Percentiles rank a stretch among this genome's conserved stretches.
Evolutionary conservation across 2,888 invertebrate species (phyloP).

Genomic region (Priocnemis perturbator): DNA sequence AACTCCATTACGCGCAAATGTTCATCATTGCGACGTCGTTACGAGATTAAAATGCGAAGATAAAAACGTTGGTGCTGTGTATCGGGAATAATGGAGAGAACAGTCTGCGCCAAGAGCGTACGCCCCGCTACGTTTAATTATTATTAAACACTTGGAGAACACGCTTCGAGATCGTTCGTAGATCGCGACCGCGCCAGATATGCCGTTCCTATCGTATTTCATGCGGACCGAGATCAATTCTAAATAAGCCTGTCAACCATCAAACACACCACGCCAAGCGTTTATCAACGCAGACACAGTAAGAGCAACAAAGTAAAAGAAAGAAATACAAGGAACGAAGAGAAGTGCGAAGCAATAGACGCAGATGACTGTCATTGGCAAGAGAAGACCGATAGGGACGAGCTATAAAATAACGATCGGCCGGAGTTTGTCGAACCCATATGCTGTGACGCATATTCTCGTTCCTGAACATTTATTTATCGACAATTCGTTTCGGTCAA

Average conservation of each 20-base stretch:
- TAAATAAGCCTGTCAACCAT: not conserved
- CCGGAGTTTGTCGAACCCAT: slow-evolving; percentile 33
- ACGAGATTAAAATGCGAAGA: too few relatives aligned
- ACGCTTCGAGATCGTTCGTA: too few relatives aligned
- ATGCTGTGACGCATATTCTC: slow-evolving; percentile 1
- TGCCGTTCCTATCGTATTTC: too few relatives aligned
- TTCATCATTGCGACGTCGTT: too few relatives aligned
- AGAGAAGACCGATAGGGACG: not conserved
- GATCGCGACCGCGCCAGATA: too few relatives aligned
- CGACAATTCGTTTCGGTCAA: slow-evolving; percentile 56
- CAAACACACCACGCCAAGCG: not conserved
- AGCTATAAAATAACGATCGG: slow-evolving; percentile 56
- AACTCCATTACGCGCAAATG: too few relatives aligned
- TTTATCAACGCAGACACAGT: not conserved
- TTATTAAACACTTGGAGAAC: too few relatives aligned
- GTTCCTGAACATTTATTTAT: slow-evolving; percentile 59
- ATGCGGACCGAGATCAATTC: not conserved
- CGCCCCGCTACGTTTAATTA: too few relatives aligned
- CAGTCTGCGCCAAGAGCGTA: too few relatives aligned
- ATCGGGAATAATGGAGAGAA: too few relatives aligned
- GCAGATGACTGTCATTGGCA: too few relatives aligned
- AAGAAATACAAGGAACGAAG: not conserved
- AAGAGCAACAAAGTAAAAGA: not conserved
- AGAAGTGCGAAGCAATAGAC: not conserved
- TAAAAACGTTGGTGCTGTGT: too few relatives aligned